Conservation (phyloP, 1,140 invertebrate genomes). For the Platorchestia sp. region DNA sequence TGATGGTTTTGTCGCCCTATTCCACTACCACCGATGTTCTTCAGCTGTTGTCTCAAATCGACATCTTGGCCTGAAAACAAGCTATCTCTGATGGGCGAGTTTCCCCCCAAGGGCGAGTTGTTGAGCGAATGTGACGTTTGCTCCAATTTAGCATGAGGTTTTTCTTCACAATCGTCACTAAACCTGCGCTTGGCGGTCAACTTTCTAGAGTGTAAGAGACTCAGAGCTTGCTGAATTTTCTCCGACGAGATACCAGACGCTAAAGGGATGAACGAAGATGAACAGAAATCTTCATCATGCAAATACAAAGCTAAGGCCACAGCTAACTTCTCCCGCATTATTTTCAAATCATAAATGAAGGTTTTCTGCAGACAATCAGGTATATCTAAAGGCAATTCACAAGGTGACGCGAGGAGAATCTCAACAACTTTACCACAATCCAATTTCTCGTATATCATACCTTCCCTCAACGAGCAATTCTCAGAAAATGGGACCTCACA, state of each 20-base stretch:
- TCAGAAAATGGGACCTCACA: not conserved
- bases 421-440: conserved; percentile 1
- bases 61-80: conserved; percentile 8
- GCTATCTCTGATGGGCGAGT: not conserved
- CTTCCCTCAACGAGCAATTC: conserved; percentile 5
- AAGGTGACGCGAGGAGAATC: not conserved
- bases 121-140: not conserved
- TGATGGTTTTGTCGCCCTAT: not conserved
- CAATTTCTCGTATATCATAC: conserved; percentile 36
- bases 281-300: conserved; percentile 27
- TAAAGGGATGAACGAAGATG: not conserved
- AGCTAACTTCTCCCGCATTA: conserved; percentile 40
- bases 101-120: not conserved
- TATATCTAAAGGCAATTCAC: not conserved
- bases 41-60: not conserved
- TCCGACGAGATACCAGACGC: not conserved
- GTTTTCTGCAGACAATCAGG: not conserved
- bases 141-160: not conserved
- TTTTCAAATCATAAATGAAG: conserved; percentile 44
- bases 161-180: not conserved
- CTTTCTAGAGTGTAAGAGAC: not conserved
- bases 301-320: conserved; percentile 1
- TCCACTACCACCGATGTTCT: not conserved
- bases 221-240: not conserved
- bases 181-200: not conserved